Conservation (phyloP, 2,113 vertebrate species). For the Psophia crepitans region DNA sequence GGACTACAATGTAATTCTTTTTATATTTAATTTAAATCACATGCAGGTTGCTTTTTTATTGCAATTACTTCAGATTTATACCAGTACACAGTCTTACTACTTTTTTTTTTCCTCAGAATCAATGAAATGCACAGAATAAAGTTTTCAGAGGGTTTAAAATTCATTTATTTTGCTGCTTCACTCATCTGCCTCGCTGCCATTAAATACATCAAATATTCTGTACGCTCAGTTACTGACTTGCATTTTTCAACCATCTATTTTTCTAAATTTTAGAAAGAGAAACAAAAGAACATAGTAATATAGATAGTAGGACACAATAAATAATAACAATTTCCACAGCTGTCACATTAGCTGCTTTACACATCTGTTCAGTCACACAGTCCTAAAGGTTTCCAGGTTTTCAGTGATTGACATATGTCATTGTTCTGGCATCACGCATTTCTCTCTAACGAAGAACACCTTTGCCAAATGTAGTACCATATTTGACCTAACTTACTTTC, state of each 20-base stretch:
- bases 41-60: neutral
- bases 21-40: conserved; percentile 6
- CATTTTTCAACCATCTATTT: neutral
- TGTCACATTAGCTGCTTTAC: neutral
- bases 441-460: neutral
- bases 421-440: neutral
- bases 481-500: neutral
- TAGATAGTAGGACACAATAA: neutral
- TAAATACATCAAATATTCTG: neutral
- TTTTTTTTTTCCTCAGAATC: neutral
- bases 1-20: neutral
- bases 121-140: neutral
- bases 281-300: neutral
- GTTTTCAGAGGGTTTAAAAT: neutral
- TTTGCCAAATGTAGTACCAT: neutral
- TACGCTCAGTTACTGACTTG: neutral
- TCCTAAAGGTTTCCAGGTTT: neutral
- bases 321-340: neutral
- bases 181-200: neutral
- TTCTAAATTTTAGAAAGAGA: neutral
- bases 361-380: neutral
- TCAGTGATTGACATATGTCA: neutral
- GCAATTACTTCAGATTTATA: neutral
- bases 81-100: neutral
- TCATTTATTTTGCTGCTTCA: neutral